A percentile compares a stretch with the other conserved stretches of the same genome.
These are phyloP conservation scores for Microcebus ravelobensis DNA, from an alignment of 2,113 vertebrate genomes.

Conservation along the genomic window DNA sequence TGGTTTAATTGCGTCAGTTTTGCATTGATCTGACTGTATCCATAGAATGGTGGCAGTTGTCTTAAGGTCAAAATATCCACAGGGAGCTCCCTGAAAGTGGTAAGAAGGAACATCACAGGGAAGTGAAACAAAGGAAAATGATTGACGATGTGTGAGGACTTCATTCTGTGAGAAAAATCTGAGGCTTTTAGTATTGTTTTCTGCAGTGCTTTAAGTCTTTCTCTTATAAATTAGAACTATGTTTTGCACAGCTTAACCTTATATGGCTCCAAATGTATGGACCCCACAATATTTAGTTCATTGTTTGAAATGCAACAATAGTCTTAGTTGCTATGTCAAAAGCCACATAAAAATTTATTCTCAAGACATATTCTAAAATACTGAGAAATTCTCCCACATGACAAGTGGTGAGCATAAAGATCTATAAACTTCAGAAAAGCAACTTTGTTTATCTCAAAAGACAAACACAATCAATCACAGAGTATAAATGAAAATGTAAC, in stretches of 20 bases:
- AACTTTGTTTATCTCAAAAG: background rate
- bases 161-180: constrained; percentile 52
- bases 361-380: background rate
- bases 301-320: constrained; percentile 23
- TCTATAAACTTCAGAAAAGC: background rate
- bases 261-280: background rate
- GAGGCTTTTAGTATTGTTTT: constrained; percentile 50
- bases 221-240: background rate
- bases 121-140: constrained; percentile 26
- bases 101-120: constrained; percentile 51
- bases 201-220: background rate
- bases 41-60: constrained; percentile 63
- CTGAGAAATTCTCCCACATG: background rate
- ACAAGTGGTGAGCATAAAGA: background rate
- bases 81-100: constrained; percentile 64
- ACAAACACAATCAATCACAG: background rate
- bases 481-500: background rate
- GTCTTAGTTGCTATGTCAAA: background rate
- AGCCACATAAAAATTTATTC: background rate
- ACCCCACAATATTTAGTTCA: background rate
- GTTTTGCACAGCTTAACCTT: background rate
- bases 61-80: constrained; percentile 65
- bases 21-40: constrained; percentile 63
- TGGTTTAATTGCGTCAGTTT: constrained; percentile 61
- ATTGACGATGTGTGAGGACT: constrained; percentile 54